Evolutionary conservation across 2,113 vertebrate species (phyloP).

Genomic region (Eolophus roseicapilla): DNA sequence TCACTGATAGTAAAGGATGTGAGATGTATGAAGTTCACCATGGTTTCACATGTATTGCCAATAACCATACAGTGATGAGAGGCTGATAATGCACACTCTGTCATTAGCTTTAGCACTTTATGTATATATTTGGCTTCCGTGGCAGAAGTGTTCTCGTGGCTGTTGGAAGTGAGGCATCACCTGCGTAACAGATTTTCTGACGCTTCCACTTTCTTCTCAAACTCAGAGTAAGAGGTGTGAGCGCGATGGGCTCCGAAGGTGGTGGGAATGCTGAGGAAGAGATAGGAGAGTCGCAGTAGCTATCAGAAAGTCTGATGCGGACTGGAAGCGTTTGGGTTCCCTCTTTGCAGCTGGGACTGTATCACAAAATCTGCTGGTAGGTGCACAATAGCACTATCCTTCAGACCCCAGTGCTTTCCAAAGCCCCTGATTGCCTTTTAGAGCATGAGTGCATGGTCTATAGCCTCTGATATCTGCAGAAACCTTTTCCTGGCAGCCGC

Average conservation of each 20-base stretch:
- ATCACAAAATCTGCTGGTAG: not conserved
- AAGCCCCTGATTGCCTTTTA: accelerated
- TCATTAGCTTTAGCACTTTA: conserved; percentile 67
- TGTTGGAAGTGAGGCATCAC: conserved; percentile 63
- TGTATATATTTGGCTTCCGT: conserved; percentile 55
- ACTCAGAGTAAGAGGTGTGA: conserved; percentile 25
- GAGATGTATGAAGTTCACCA: not conserved
- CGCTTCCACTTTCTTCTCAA: conserved; percentile 24
- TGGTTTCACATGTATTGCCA: not conserved
- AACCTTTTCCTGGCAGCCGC: not conserved
- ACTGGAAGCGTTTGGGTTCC: not conserved
- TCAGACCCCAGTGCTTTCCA: not conserved
- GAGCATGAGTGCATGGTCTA: accelerated
- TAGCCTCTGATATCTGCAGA: not conserved
- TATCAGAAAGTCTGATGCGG: not conserved
- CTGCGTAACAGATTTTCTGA: conserved; percentile 64
- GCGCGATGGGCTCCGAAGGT: not conserved
- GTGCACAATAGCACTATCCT: not conserved
- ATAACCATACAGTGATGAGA: not conserved
- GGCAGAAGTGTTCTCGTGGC: conserved; percentile 37
- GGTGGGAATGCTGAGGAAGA: conserved; percentile 14
- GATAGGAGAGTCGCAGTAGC: not conserved
- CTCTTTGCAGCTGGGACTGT: not conserved
- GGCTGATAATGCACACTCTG: conserved; percentile 51
- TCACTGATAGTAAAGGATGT: not conserved